Conservation (phyloP, 2,888 invertebrate species). For the Sinhomidia bicolor region DNA sequence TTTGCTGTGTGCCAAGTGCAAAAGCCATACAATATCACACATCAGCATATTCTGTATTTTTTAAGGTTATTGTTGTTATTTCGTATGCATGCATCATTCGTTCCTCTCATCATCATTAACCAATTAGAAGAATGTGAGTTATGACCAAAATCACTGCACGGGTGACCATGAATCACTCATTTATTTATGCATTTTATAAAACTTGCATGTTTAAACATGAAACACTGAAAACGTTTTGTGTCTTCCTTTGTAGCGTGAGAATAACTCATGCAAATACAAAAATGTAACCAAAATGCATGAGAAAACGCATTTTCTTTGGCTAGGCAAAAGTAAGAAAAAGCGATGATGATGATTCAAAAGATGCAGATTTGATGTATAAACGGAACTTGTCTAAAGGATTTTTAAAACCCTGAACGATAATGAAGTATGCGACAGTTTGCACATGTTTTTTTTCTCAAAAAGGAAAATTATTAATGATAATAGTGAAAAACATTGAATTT, state of each 20-base stretch:
- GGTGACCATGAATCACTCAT: constrained; percentile 33
- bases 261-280: background rate
- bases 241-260: background rate
- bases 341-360: no score
- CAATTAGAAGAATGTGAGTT: constrained; percentile 24
- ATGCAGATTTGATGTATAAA: no score
- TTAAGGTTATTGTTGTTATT: background rate
- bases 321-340: no score
- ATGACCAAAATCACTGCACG: constrained; percentile 18
- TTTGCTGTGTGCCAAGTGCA: no score
- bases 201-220: no score
- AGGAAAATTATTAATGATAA: background rate
- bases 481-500: background rate
- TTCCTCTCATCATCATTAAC: constrained; percentile 22
- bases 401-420: background rate
- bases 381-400: no score
- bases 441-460: background rate
- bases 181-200: background rate
- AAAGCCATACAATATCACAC: no score
- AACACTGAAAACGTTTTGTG: background rate
- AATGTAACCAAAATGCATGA: background rate
- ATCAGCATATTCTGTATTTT: no score
- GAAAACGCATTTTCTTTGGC: background rate
- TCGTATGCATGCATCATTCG: background rate
- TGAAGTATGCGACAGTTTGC: background rate